Base-by-base conservation (phyloP, 2,888 invertebrate genomes). In the Scaeva pyrastri region DNA sequence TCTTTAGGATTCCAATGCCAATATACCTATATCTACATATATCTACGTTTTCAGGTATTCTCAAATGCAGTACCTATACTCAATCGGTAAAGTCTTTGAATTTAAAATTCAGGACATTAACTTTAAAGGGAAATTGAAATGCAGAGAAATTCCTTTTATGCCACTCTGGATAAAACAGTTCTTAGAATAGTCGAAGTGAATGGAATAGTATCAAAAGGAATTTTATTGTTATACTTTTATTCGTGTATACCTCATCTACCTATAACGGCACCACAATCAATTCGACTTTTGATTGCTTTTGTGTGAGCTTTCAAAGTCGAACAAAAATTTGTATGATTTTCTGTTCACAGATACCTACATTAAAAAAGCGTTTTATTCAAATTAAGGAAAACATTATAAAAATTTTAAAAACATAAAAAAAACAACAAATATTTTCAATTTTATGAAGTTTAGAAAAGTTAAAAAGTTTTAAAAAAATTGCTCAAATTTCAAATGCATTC, bases 21-120 rank as follows among this genome's bases (percentile, higher is more conserved):
- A 39, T 39, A 31, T 31, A 39, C 39, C 39, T 45, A 48, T n/a
- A n/a, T n/a, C n/a, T n/a, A n/a, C n/a, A n/a, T n/a, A n/a, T n/a
- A n/a, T n/a, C n/a, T n/a, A n/a, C n/a, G n/a, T n/a, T n/a, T n/a
- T n/a, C n/a, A n/a, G n/a, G n/a, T n/a, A n/a, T n/a, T n/a, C n/a
- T 2, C 19, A 19, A 19, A 50, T 21, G 48, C 48, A 21, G 21
- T 4, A 56, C 6, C 7, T 56, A 31, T 3, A 56, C 56, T 56
- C 56, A 56, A 56, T 56, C 2, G 16, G 56, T 50, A 50, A 56
- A 56, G 31, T 56, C 11, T 56, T 56, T 36, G n/a, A 36, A 19
- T 56, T 56, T 56, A 11, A 56, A 36, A 56, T 56, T 36, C 56
- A 56, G 36, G 5, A 56, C 56, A 36, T 56, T 56, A 56, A 56